phyloP scores from a whole-genome alignment of 2,888 invertebrate species.

The Opisthograptis luteolata region DNA sequence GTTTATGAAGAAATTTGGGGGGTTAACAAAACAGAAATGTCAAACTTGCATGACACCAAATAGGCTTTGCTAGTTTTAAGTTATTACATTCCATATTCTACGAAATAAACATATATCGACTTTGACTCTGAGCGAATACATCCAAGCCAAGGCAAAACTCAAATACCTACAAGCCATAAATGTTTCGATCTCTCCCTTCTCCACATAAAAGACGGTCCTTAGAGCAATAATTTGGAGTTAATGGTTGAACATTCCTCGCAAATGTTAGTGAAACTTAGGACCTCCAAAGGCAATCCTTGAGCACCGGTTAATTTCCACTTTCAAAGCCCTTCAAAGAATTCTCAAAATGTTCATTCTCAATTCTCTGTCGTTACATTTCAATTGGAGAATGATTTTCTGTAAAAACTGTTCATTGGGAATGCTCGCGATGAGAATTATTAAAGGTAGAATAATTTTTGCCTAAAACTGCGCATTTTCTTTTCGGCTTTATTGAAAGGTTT shows the following conservation, averaged over 20 bases:
- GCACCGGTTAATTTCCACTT: conserved; percentile 47
- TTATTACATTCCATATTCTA: too few relatives aligned
- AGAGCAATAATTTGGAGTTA: conserved; percentile 43
- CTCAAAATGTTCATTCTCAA: conserved; percentile 49
- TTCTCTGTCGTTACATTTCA: conserved; percentile 42
- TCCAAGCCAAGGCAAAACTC: conserved; percentile 18
- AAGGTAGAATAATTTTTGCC: conserved; percentile 16
- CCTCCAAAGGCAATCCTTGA: conserved; percentile 38
- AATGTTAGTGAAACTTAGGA: conserved; percentile 35
- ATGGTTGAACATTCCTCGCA: conserved; percentile 45
- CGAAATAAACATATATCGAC: too few relatives aligned
- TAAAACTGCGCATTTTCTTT: conserved; percentile 5
- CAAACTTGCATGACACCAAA: too few relatives aligned
- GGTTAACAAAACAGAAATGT: too few relatives aligned
- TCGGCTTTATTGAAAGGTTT: too few relatives aligned
- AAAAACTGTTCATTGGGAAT: conserved; percentile 39
- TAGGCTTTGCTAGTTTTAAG: too few relatives aligned
- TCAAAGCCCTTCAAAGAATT: conserved; percentile 41
- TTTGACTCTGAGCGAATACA: not conserved
- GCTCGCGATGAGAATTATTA: conserved; percentile 16
- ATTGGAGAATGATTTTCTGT: conserved; percentile 44
- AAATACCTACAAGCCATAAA: conserved; percentile 33
- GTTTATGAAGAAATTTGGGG: not conserved
- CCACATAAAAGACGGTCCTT: conserved; percentile 40
- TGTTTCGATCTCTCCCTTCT: conserved; percentile 26